A percentile compares a stretch with the other conserved stretches of the same genome.
Evolutionary conservation across 2,113 vertebrate genomes (phyloP).

Genomic region (Syrrhaptes paradoxus): DNA sequence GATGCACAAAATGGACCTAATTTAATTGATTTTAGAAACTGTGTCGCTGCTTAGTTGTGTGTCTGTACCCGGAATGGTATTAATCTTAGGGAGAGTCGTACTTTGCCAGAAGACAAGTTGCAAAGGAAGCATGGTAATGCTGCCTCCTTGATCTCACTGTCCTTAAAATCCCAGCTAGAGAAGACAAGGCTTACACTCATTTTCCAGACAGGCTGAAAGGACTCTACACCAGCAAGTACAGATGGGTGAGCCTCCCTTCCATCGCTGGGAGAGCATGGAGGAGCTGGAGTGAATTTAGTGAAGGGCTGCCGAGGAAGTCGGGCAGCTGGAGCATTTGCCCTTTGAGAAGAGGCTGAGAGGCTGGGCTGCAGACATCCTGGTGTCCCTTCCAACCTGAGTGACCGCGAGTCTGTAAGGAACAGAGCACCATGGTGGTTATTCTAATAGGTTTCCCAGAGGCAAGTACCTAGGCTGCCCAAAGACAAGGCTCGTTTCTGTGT

Average conservation of each 20-base stretch:
- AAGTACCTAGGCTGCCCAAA: not conserved
- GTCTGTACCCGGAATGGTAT: not conserved
- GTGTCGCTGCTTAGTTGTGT: not conserved
- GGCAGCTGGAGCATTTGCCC: not conserved
- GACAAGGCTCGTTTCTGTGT: fast-evolving
- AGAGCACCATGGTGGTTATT: not conserved
- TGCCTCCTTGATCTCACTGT: not conserved
- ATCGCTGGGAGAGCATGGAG: not conserved
- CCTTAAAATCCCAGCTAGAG: not conserved
- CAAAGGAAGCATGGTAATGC: not conserved
- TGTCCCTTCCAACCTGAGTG: not conserved
- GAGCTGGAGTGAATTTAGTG: not conserved
- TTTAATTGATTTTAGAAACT: not conserved
- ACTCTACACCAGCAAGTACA: not conserved
- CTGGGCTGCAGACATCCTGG: not conserved
- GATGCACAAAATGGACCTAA: not conserved
- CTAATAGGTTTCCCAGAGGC: not conserved
- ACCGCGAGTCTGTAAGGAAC: not conserved
- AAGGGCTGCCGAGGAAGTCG: not conserved
- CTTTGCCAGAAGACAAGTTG: not conserved
- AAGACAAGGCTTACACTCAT: not conserved
- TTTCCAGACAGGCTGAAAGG: not conserved
- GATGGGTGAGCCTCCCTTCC: fast-evolving
- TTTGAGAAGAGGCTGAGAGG: not conserved
- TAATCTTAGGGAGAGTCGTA: not conserved